Conservation (phyloP, 2,113 vertebrate species). For the Ciconia maguari region DNA sequence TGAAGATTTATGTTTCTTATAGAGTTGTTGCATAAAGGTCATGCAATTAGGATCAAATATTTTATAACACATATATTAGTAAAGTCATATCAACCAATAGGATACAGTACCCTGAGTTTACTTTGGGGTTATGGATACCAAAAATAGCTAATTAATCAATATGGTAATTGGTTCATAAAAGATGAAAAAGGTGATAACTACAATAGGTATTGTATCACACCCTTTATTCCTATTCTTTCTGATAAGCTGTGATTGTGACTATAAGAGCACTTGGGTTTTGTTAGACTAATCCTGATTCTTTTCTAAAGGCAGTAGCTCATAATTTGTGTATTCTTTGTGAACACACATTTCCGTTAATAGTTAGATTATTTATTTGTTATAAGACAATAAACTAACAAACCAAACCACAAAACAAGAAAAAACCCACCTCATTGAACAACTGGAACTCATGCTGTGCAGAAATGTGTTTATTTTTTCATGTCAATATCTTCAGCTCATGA, state of each 20-base stretch:
- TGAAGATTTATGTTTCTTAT: neutral
- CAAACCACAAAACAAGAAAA: neutral
- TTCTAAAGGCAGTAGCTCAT: neutral
- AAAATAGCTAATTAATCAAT: neutral
- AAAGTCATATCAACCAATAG: neutral
- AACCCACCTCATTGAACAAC: neutral
- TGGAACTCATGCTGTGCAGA: neutral
- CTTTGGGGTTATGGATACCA: neutral
- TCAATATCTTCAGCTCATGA: neutral
- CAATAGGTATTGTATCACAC: neutral
- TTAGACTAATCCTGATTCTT: neutral
- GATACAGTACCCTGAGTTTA: neutral
- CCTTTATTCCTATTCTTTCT: neutral
- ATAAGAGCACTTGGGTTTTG: neutral
- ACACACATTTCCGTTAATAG: neutral
- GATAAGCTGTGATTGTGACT: neutral
- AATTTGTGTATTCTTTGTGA: neutral
- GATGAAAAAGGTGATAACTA: neutral
- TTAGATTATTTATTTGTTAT: neutral
- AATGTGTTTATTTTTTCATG: neutral
- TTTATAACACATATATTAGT: neutral
- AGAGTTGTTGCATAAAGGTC: neutral
- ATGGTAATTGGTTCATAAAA: neutral
- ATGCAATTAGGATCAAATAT: neutral
- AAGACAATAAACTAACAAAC: neutral